Base-by-base conservation (phyloP, 2,888 invertebrate species). In the Tortricodes alternella region DNA sequence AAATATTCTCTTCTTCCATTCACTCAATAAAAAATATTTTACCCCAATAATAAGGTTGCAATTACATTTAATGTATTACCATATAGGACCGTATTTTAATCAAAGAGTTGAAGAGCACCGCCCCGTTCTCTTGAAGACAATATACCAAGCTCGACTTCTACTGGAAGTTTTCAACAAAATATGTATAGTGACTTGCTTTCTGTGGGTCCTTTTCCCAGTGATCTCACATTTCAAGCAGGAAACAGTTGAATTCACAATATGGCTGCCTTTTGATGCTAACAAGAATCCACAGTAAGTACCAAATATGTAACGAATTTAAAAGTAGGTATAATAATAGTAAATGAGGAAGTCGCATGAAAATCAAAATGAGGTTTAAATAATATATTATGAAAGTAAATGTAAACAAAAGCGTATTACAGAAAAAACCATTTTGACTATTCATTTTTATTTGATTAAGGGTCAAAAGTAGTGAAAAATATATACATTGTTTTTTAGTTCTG, bases 231-330 rank as follows among this genome's bases (percentile, higher is more conserved):
- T 71, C 23, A 73, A 74, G 59, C 71, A 76, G 34, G 75, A 74
- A 55, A 48, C 59, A 11, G 65, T 78, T 37, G 78, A 80, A 58
- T 78, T 84, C 61, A 63, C 76, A 56, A 76, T 83, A 62, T 84
- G 83, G 83, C 58, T 84, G 53, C 84, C 84, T 18, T 82, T 80
- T 63, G 73, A 82, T 60, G 62, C 65, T 9, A 71, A 74, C 64
- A 53, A 56, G 35, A 67, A 71, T 59, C 72, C 73, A 13, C 64
- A 73, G 83, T 84, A 69, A 78, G 78, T 77, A 50, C 27, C 13
- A 1, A n/a, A n/a, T n/a, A n/a, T n/a, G n/a, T n/a, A n/a, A n/a
- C n/a, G n/a, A n/a, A n/a, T n/a, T n/a, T n/a, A n/a, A n/a, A n/a
- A n/a, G n/a, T n/a, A n/a, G n/a, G n/a, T n/a, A n/a, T n/a, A n/a